Evolutionary conservation across 2,797 vertebrate genomes (phyloP), one percentile per base, ranked within the genome.

Genomic region (Gila robusta): DNA sequence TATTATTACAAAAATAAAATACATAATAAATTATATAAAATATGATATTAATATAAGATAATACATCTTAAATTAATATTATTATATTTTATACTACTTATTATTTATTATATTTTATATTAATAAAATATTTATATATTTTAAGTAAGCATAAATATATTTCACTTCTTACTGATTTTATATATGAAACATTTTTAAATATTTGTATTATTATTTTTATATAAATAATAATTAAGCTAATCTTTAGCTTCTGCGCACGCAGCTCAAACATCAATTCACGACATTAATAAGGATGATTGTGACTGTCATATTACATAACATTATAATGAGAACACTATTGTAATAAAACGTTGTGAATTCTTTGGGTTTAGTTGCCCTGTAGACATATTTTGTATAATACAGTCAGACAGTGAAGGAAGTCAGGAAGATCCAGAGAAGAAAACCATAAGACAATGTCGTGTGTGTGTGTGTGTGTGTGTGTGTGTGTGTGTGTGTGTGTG

Each of bases 401-500:
- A 35, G 17, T 35, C 17, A 52, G 44, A n/a, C 37, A 41, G 11
- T 74, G 8, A 76, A 3, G 4, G 5, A 74, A 74, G 26, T 74
- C 17, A 54, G 47, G 17, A n/a, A 11, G 16, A 32, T 74, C 26
- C 8, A 74, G 17, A 74, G 19, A 52, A 21, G 17, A 11, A 74
- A 74, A 32, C 72, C 44, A 28, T 6, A 54, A 69, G 2, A 37
- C 10, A 5, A 12, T 21, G 47, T 74, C 23, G 14, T 70, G 47
- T 77, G 73, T 81, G 67, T 69, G 88, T 83, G 28, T 5, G 47
- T 16, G 54, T 71, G 81, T 62, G 47, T 76, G 79, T 85, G 80
- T 74, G 79, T 86, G 83, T 85, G 87, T 84, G 62, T 89, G 88
- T 84, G 67, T 71, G 26, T 77, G 89, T 88, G 72, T 74, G 67